phyloP scores from a whole-genome alignment of 2,797 vertebrate genomes.

The Myripristis murdjan region DNA sequence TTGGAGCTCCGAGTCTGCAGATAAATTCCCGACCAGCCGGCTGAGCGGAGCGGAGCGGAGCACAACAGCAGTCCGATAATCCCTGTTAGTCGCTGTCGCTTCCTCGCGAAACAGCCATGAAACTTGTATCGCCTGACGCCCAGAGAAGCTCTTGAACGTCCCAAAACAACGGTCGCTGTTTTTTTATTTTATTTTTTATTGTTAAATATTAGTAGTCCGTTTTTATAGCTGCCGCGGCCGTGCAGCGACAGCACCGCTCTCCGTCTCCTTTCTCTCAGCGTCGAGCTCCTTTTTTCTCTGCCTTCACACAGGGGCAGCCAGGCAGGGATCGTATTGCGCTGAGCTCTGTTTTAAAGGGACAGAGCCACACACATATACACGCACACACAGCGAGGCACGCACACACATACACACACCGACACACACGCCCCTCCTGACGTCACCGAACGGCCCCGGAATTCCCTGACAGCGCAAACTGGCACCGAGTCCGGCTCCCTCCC shows the following conservation, averaged over 20 bases:
- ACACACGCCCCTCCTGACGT: conserved; percentile 75
- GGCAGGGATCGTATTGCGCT: conserved; percentile 74
- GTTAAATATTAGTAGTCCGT: conserved; percentile 51
- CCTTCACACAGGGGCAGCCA: conserved; percentile 28
- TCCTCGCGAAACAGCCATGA: conserved; percentile 51
- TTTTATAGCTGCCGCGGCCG: conserved; percentile 19
- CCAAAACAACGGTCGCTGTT: neutral
- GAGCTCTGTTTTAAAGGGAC: conserved; percentile 84
- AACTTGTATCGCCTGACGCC: conserved; percentile 20
- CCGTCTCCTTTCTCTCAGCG: conserved; percentile 26
- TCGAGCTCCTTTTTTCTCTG: conserved; percentile 39
- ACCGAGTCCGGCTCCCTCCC: conserved; percentile 34
- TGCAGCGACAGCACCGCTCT: conserved; percentile 11
- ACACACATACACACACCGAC: no score
- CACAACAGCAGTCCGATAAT: conserved; percentile 35
- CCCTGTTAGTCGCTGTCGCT: conserved; percentile 52
- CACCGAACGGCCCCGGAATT: conserved; percentile 83
- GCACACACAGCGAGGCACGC: no score
- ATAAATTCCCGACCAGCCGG: conserved; percentile 66
- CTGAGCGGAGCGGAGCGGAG: conserved; percentile 34
- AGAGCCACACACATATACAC: conserved; percentile 60
- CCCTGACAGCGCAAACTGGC: conserved; percentile 83
- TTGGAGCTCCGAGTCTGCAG: conserved; percentile 40
- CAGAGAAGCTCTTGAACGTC: conserved; percentile 3
- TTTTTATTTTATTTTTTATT: no score